These are phyloP conservation scores for Lithosia quadra DNA, from an alignment of 2,888 invertebrate genomes.

Conservation along the genomic window DNA sequence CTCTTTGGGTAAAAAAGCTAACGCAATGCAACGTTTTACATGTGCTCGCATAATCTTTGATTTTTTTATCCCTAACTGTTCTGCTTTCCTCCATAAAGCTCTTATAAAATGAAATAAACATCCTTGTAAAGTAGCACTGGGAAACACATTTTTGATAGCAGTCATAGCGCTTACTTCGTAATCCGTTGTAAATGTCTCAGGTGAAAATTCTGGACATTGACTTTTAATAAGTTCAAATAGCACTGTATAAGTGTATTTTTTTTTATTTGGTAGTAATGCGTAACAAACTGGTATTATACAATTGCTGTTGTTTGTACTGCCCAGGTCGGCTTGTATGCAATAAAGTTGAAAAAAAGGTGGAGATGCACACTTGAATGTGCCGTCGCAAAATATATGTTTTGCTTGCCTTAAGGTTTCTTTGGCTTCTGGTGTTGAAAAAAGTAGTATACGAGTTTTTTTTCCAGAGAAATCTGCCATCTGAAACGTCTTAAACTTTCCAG, in stretches of 20 bases:
- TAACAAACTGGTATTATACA: no score
- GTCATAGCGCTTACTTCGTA: slow-evolving; percentile 4
- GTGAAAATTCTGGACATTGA: neutral
- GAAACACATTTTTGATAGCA: neutral
- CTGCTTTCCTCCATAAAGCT: neutral
- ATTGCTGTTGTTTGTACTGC: no score
- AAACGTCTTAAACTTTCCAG: neutral
- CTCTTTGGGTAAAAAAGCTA: neutral
- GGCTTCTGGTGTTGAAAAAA: neutral
- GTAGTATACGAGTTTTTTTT: neutral
- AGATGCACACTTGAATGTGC: neutral
- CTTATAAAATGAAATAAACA: slow-evolving; percentile 5
- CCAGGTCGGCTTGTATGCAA: neutral
- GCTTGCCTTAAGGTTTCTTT: neutral
- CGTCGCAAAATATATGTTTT: neutral
- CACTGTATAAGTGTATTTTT: neutral
- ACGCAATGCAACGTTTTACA: neutral
- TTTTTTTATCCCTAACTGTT: neutral
- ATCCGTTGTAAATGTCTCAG: no score
- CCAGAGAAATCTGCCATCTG: neutral
- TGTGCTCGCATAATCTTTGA: neutral
- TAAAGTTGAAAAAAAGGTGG: neutral
- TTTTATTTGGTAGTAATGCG: no score
- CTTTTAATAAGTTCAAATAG: neutral
- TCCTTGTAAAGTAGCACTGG: neutral